Evolutionary conservation across 2,797 vertebrate genomes (phyloP).

Genomic region (Phrynocephalus guinanensis): DNA sequence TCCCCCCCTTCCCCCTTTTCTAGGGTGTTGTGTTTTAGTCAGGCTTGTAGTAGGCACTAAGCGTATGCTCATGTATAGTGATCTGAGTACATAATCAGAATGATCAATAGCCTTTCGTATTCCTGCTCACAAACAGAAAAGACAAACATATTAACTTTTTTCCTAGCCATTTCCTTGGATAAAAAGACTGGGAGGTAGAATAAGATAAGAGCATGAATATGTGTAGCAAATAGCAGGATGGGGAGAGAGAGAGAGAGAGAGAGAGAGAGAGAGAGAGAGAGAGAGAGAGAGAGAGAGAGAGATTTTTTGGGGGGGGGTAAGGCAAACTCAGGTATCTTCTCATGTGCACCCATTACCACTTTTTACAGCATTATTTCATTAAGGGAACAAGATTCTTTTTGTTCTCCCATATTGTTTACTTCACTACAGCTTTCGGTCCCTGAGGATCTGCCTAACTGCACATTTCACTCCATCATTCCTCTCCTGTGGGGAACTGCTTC

Average conservation of each 20-base stretch:
- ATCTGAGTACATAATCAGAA: not conserved
- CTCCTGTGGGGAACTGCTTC: constrained; percentile 33
- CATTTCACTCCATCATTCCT: constrained; percentile 27
- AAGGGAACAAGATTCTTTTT: constrained; percentile 32
- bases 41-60: not conserved
- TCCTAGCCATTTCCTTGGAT: not conserved
- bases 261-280: no score
- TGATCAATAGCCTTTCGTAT: not conserved
- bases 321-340: not conserved
- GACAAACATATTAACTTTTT: not conserved
- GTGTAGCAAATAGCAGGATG: not conserved
- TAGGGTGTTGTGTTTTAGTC: not conserved
- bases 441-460: constrained; percentile 30
- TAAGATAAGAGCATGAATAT: not conserved
- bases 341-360: not conserved
- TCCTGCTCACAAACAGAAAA: not conserved
- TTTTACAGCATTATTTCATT: constrained; percentile 32
- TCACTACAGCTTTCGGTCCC: constrained; percentile 49
- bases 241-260: no score
- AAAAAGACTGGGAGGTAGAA: not conserved
- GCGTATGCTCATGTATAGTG: not conserved
- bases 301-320: not conserved
- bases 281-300: no score
- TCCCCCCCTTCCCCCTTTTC: not conserved
- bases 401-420: constrained; percentile 52